These are phyloP conservation scores for Emys orbicularis DNA, from an alignment of 2,797 vertebrate genomes.

Conservation along the genomic window DNA sequence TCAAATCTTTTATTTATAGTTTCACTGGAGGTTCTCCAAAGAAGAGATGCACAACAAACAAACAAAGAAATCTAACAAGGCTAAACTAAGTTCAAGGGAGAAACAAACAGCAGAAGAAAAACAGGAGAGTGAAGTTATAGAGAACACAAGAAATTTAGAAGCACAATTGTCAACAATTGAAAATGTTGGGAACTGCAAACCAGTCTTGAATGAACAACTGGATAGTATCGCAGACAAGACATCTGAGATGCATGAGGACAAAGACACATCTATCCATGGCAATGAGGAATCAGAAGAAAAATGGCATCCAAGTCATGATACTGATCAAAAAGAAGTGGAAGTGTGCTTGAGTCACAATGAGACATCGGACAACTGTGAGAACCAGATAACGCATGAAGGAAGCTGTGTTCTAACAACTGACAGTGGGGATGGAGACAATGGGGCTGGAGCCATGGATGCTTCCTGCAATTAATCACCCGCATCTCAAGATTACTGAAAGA, in stretches of 20 bases:
- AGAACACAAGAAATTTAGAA: slow-evolving; percentile 77
- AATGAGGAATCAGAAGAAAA: neutral
- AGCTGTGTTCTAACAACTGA: fast-evolving
- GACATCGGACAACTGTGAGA: fast-evolving
- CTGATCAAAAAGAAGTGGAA: fast-evolving
- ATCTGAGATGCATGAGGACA: neutral
- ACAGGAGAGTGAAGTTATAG: slow-evolving; percentile 65
- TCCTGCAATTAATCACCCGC: neutral
- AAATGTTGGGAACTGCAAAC: slow-evolving; percentile 42
- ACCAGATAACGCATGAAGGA: fast-evolving
- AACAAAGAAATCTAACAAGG: slow-evolving; percentile 78
- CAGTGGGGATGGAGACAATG: fast-evolving
- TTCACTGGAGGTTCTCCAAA: slow-evolving; percentile 85
- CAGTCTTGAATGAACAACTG: slow-evolving; percentile 37
- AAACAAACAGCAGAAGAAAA: slow-evolving; percentile 71
- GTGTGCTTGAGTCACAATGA: slow-evolving; percentile 33
- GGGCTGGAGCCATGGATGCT: neutral
- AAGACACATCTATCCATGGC: neutral
- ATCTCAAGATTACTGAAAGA: neutral
- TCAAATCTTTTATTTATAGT: slow-evolving; percentile 70
- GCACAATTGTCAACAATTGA: slow-evolving; percentile 60
- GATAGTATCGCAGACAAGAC: slow-evolving; percentile 52
- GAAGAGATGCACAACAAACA: slow-evolving; percentile 78
- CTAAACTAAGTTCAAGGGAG: slow-evolving; percentile 67
- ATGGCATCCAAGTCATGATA: neutral